Evolutionary conservation across 2,888 invertebrate species (phyloP).

Genomic region (Nipponacmea schrenckii): DNA sequence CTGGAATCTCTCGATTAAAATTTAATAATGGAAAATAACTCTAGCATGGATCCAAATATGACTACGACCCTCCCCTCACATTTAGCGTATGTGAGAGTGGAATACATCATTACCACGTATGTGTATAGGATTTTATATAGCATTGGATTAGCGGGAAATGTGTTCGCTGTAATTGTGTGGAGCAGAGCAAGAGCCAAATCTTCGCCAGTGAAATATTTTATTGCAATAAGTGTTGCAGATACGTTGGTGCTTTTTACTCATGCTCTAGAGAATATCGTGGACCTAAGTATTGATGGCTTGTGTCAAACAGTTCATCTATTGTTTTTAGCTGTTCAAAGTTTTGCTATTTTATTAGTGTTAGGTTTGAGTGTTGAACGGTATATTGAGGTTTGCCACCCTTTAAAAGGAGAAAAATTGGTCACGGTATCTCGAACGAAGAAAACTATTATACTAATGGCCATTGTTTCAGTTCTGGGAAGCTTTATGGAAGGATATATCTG

Average conservation of each 20-base stretch:
- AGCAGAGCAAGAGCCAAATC: conserved; percentile 15
- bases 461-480: conserved; percentile 15
- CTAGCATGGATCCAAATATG: neutral
- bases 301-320: conserved; percentile 30
- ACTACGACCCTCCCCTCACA: neutral
- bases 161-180: conserved; percentile 28
- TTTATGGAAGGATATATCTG: conserved; percentile 27
- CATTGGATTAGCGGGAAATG: conserved; percentile 25
- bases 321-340: conserved; percentile 30
- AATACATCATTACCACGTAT: conserved; percentile 15
- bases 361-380: conserved; percentile 29
- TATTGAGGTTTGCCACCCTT: conserved; percentile 27
- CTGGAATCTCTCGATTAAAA: no score
- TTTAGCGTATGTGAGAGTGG: neutral
- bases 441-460: conserved; percentile 18
- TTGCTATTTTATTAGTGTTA: conserved; percentile 29
- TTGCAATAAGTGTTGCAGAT: conserved; percentile 31
- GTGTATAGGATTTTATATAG: conserved; percentile 26
- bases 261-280: conserved; percentile 17
- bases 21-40: neutral
- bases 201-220: conserved; percentile 28
- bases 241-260: conserved; percentile 28
- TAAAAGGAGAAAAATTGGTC: conserved; percentile 16
- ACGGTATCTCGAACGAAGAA: conserved; percentile 16
- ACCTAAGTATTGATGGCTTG: conserved; percentile 20